Evolutionary conservation across 2,888 invertebrate genomes (phyloP), one percentile per base, ranked within the genome.

Genomic region (Galerucella nymphaeae): DNA sequence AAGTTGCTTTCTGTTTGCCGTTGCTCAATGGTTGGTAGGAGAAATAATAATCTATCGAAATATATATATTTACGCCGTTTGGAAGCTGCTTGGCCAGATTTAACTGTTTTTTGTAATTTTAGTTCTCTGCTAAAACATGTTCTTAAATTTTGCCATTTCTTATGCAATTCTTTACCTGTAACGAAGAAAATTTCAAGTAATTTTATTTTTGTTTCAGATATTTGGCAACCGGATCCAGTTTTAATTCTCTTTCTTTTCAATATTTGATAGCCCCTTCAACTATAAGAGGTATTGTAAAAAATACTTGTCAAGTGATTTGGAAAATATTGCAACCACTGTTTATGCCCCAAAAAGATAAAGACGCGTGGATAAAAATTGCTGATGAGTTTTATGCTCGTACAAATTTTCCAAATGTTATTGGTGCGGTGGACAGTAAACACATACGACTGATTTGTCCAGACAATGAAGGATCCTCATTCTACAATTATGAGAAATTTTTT

Each of bases 401-500:
- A 42, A 42, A 42, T 42, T 42, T 42, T 42, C 23, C 23, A 23
- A 23, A 23, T 23, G 23, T 23, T 23, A 23, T 23, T 23, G 23
- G 23, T 23, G 23, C 68, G 4, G 38, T 68, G 13, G 71, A 73
- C 23, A 73, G 67, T n/a, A 73, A 70, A 66, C 73, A 75, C 20
- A 59, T 68, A 16, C n/a, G 38, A 13, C 14, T 75, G 23, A 20
- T 64, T 42, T 23, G 30, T 23, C 38, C 59, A 23, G 20, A 18
- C 18, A 67, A 76, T 16, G 45, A 48, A 5, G 75, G 74, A 11
- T 64, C 70, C 3, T 11, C 42, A 23, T 77, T 50, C 65, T 77
- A 68, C 59, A 77, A 75, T 68, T 77, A 77, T 59, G 75, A 75
- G 62, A 66, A 72, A 50, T 63, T 70, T 57, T 69, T 66, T 48